phyloP scores from a whole-genome alignment of 2,888 invertebrate species.

The Tupiocoris notatus region DNA sequence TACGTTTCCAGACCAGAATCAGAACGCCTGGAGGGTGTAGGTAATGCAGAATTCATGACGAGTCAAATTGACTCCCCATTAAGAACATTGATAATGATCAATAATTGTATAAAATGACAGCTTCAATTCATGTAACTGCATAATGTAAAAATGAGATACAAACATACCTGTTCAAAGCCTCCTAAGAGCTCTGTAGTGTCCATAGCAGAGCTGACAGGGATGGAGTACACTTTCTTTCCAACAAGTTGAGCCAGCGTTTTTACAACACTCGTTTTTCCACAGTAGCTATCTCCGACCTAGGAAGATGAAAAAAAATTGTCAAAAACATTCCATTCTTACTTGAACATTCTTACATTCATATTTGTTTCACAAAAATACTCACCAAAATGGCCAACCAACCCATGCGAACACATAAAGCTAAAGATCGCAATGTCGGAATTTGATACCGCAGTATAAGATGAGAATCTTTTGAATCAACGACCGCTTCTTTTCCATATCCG shows the following conservation, averaged over 20 bases:
- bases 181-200: constrained; percentile 94
- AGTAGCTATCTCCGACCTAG: constrained; percentile 70
- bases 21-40: too few species aligned
- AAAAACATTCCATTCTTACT: too few species aligned
- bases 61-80: not conserved
- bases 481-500: constrained; percentile 5
- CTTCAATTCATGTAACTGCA: not conserved
- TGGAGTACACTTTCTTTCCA: constrained; percentile 69
- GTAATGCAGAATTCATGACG: not conserved
- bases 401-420: constrained; percentile 84
- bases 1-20: too few species aligned
- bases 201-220: constrained; percentile 87
- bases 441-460: constrained; percentile 61
- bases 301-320: constrained; percentile 30
- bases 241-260: constrained; percentile 72
- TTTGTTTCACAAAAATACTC: constrained; percentile 52
- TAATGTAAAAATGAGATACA: not conserved
- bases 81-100: not conserved
- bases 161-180: constrained; percentile 90
- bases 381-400: constrained; percentile 91
- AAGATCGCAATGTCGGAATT: constrained; percentile 67
- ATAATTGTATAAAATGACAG: not conserved
- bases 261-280: constrained; percentile 78
- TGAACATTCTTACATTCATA: too few species aligned
- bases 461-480: constrained; percentile 52